These are phyloP conservation scores for Poecile montanus DNA, from an alignment of 2,797 vertebrate genomes.

Conservation along the genomic window DNA sequence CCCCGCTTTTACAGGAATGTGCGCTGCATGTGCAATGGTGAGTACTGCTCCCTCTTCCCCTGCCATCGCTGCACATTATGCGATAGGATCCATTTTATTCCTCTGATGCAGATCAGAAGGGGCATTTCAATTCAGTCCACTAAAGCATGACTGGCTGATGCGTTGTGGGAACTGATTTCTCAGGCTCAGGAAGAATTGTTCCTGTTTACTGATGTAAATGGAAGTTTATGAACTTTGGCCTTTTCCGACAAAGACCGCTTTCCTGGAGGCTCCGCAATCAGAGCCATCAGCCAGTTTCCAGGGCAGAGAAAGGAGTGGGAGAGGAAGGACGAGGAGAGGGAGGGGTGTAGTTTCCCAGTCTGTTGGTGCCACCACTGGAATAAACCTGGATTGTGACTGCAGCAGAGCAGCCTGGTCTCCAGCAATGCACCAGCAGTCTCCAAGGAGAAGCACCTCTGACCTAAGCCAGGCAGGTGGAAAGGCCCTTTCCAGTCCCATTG, in stretches of 20 bases:
- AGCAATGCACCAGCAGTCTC: neutral
- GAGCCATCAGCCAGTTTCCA: neutral
- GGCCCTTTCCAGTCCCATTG: neutral
- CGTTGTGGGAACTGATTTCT: conserved; percentile 49
- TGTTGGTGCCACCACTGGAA: neutral
- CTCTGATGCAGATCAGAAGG: conserved; percentile 47
- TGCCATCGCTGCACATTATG: neutral
- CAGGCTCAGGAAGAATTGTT: conserved; percentile 38
- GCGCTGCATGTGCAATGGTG: conserved; percentile 91
- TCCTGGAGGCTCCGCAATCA: neutral
- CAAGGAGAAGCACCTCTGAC: neutral
- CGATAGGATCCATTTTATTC: conserved; percentile 6
- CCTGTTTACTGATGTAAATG: conserved; percentile 48
- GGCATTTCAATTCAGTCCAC: conserved; percentile 36
- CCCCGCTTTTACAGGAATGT: conserved; percentile 91
- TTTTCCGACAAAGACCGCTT: conserved; percentile 38
- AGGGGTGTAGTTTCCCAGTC: neutral
- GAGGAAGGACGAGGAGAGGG: neutral
- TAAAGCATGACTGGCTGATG: conserved; percentile 28
- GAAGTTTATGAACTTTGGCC: conserved; percentile 66
- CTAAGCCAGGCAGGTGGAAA: neutral
- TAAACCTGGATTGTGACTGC: neutral
- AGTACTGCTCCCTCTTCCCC: conserved; percentile 48
- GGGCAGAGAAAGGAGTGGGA: neutral
- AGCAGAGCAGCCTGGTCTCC: neutral